Percentiles rank a stretch among this genome's conserved stretches.
Conservation (phyloP, 2,888 invertebrate genomes). For the Listrodromus nycthemerus region DNA sequence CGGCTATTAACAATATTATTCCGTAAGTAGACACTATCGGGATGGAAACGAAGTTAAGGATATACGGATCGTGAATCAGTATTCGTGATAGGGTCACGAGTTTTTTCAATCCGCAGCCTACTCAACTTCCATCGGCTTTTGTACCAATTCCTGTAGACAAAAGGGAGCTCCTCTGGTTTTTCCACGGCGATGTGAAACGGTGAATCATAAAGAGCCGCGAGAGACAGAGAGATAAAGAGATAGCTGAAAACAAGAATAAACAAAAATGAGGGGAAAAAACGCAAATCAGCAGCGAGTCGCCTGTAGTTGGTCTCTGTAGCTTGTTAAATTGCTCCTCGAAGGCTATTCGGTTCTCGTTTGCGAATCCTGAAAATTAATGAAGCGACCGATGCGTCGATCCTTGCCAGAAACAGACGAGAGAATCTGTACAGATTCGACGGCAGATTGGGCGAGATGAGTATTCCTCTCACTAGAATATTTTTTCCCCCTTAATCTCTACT, state of each 20-base stretch:
- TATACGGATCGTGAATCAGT: constrained; percentile 32
- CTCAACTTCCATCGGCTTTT: constrained; percentile 38
- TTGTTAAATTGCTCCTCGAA: constrained; percentile 63
- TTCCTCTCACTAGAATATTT: constrained; percentile 17
- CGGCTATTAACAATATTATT: constrained; percentile 59
- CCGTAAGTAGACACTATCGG: constrained; percentile 13
- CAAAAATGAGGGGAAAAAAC: constrained; percentile 11
- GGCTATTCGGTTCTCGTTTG: constrained; percentile 37
- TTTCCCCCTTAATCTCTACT: constrained; percentile 12
- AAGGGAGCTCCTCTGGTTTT: constrained; percentile 34
- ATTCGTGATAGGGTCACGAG: constrained; percentile 32
- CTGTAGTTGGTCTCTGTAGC: constrained; percentile 38
- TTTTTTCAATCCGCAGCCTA: constrained; percentile 34
- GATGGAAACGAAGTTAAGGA: constrained; percentile 8
- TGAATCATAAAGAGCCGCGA: background rate
- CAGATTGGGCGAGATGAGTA: no score
- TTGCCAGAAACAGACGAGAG: background rate
- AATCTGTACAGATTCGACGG: constrained; percentile 17
- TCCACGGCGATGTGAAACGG: constrained; percentile 26
- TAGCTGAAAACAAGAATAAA: background rate
- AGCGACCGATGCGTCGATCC: constrained; percentile 31
- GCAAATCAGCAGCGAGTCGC: constrained; percentile 38
- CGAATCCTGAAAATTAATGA: constrained; percentile 58
- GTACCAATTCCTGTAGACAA: constrained; percentile 58
- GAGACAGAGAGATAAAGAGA: background rate